Evolutionary conservation across 2,797 vertebrate genomes (phyloP), one percentile per base, ranked within the genome.

Genomic region (Rhabdophis nuchalis): DNA sequence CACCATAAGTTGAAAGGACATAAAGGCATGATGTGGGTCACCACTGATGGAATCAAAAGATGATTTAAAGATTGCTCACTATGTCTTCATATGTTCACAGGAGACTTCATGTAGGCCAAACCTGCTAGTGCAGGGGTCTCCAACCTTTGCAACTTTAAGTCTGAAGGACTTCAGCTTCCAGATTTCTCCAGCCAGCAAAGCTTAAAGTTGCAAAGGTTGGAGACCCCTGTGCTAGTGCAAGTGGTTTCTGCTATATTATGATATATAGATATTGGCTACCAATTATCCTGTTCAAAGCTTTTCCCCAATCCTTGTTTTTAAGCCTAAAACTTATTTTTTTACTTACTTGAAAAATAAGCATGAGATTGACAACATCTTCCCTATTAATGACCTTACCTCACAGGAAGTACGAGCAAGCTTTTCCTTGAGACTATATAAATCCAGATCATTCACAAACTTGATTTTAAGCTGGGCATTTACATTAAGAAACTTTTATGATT

Each of bases 401-500:
- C 68, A 29, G 94, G 56, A 93, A 72, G 52, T 88, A 36, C 87
- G 88, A 91, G 14, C 93, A 61, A 92, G 89, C 85, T 91, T 91
- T 2, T 52, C 90, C 57, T 57, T 57, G 32, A 27, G 52, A 41
- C 93, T 86, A 9, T 92, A 23, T 57, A 91, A 86, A 57, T 36
- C 89, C 91, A 94, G 29, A 85, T 20, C 52, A 20, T 68, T 53
- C 0, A 57, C 16, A 85, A 46, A 8, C 50, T 89, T 20, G 53
- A 86, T 82, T 41, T 57, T 46, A 58, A 93, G 61, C 53, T 0
- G 25, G 52, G n/a, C 3, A 5, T 27, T 86, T 94, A 52, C 8
- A 82, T 91, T 88, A 89, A 61, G 20, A 68, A 61, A 95, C 12
- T 50, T 50, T 93, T 77, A 87, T 68, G 91, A 27, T 94, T 95